Evolutionary conservation across 2,113 vertebrate species (phyloP).

Genomic region (Tachysurus vachellii): DNA sequence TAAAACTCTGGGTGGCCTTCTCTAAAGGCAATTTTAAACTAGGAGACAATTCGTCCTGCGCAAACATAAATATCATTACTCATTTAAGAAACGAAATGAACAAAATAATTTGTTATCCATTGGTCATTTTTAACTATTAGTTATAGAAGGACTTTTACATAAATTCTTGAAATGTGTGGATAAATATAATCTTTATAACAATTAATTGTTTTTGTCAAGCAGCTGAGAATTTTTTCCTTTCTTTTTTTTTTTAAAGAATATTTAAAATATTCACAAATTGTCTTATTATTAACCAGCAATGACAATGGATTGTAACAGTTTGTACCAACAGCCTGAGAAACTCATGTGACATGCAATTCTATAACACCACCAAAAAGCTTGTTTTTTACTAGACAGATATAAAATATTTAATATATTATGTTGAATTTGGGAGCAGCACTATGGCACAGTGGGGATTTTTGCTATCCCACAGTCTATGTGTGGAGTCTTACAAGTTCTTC

Average conservation of each 20-base stretch:
- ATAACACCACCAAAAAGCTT: neutral
- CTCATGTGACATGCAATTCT: neutral
- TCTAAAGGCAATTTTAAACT: neutral
- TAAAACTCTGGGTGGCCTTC: constrained; percentile 22
- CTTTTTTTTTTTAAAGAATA: too few species aligned
- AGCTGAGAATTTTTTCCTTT: neutral
- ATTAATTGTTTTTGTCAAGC: neutral
- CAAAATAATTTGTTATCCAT: neutral
- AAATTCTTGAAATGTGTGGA: neutral
- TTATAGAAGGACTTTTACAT: neutral
- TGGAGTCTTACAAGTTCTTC: neutral
- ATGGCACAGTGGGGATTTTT: neutral
- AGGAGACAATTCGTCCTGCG: constrained; percentile 10
- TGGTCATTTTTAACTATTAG: neutral
- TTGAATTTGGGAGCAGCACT: neutral
- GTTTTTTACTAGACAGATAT: neutral
- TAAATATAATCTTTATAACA: neutral
- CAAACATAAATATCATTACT: neutral
- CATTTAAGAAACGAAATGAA: neutral
- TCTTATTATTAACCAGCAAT: neutral
- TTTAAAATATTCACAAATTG: neutral
- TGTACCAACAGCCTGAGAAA: neutral
- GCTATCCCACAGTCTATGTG: neutral
- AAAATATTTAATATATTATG: neutral
- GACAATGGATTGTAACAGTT: neutral